A percentile compares a stretch with the other conserved stretches of the same genome.
Conservation (phyloP, 2,888 invertebrate species). For the Nymphalis c-album region DNA sequence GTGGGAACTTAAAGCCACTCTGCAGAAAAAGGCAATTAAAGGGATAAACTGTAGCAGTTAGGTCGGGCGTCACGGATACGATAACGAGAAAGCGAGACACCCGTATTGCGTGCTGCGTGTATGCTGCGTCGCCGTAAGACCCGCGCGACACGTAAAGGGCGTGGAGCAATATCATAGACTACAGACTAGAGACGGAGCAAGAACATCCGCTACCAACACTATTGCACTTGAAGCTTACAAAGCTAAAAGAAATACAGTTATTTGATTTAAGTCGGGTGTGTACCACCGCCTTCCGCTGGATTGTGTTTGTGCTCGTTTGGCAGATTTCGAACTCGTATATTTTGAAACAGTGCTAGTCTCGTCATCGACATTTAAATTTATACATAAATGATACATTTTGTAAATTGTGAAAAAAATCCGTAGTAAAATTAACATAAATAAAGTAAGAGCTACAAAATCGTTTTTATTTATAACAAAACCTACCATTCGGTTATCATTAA, state of each 20-base stretch:
- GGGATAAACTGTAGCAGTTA: conserved; percentile 79
- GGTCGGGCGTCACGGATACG: conserved; percentile 71
- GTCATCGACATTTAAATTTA: conserved; percentile 70
- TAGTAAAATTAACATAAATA: too few species aligned
- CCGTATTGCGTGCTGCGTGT: conserved; percentile 53
- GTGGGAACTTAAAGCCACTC: conserved; percentile 74
- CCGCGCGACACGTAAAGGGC: conserved; percentile 78
- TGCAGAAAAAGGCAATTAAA: conserved; percentile 80
- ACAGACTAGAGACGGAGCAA: conserved; percentile 72
- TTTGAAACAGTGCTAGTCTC: conserved; percentile 67
- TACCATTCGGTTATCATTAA: too few species aligned
- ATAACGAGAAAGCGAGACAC: conserved; percentile 50
- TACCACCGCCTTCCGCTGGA: conserved; percentile 75
- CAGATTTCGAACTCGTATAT: conserved; percentile 81
- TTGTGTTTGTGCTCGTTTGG: conserved; percentile 80
- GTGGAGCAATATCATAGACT: conserved; percentile 81
- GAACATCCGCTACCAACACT: conserved; percentile 77
- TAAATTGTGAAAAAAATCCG: too few species aligned
- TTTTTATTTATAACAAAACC: too few species aligned
- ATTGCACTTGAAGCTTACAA: conserved; percentile 81
- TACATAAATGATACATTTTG: too few species aligned
- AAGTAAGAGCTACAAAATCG: too few species aligned
- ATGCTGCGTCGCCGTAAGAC: conserved; percentile 61
- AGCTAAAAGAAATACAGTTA: conserved; percentile 82
- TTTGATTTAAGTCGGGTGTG: conserved; percentile 81